Evolutionary conservation across 2,113 vertebrate genomes (phyloP), one percentile per base, ranked within the genome.

Genomic region (Toxotes chatareus): DNA sequence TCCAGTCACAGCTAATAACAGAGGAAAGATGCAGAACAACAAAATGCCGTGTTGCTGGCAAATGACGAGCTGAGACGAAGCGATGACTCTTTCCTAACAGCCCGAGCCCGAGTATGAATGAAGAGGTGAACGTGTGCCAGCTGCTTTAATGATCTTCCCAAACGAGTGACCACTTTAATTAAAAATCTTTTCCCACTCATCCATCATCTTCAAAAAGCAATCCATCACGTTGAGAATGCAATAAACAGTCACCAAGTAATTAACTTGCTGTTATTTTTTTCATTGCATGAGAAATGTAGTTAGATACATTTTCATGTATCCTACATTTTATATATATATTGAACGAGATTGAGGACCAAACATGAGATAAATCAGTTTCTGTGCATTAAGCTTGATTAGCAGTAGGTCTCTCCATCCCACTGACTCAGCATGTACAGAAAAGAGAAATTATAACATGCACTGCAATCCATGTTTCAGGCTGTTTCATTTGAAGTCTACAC

Each of bases 191-290:
- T 23, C 38, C 7, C 13, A 11, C 49, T 47, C 70, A 51, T 70
- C 40, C 47, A 59, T 75, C 76, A 85, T 60, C 65, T 66, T 66
- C 34, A 75, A 80, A 85, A 71, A 32, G 72, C 31, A 16, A 76
- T 80, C n/a, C 14, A 75, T 85, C 77, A 76, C n/a, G 72, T 19
- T 19, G 9, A 80, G 55, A 38, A 27, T 23, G 23, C 66, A 75
- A 64, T 10, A 76, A 65, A 76, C 7, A 36, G 32, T 38, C 60
- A 71, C 1, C 5, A 17, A 63, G 47, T 59, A 36, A 80, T 65
- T 53, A 74, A 65, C 56, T 51, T 36, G 23, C 46, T 63, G n/a
- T 65, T 77, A 27, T 16, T 42, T 23, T 36, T 60, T 73, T 65
- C 34, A 67, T 11, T 40, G n/a, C 62, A 27, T 68, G 36, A 62